These are phyloP conservation scores for Hirudinaria manillensis DNA, from an alignment of 2,888 invertebrate species.

Conservation along the genomic window DNA sequence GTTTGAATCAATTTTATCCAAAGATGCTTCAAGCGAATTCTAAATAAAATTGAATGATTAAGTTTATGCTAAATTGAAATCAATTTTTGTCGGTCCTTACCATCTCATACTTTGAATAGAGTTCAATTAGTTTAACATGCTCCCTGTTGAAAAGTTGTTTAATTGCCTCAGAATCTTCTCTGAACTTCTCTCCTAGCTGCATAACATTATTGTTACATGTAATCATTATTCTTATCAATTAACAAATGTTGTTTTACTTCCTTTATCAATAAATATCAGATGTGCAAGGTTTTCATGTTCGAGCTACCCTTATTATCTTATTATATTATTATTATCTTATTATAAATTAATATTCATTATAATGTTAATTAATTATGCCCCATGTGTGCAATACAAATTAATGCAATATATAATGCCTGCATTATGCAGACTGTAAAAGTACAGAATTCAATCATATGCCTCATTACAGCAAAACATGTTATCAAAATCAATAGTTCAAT, in stretches of 20 bases:
- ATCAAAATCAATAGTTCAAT: no score
- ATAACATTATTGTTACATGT: not conserved
- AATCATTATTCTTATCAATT: no score
- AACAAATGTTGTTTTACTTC: no score
- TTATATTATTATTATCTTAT: no score
- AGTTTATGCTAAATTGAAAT: not conserved
- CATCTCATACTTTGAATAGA: not conserved
- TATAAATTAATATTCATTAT: no score
- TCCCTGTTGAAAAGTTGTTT: not conserved
- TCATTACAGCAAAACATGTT: no score
- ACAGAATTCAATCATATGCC: no score
- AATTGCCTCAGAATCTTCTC: not conserved
- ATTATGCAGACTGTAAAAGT: no score
- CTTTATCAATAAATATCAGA: no score
- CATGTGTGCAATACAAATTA: not conserved
- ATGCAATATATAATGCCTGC: not conserved
- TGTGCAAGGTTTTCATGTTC: no score
- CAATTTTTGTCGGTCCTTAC: not conserved
- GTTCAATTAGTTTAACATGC: not conserved
- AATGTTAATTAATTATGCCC: no score
- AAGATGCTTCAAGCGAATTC: conserved; percentile 1
- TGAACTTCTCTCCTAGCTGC: conserved; percentile 10
- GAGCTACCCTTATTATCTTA: no score
- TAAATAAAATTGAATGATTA: not conserved
- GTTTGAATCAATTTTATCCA: not conserved